These are phyloP conservation scores for Hemithea aestivaria DNA, from an alignment of 2,888 invertebrate genomes.

Conservation along the genomic window DNA sequence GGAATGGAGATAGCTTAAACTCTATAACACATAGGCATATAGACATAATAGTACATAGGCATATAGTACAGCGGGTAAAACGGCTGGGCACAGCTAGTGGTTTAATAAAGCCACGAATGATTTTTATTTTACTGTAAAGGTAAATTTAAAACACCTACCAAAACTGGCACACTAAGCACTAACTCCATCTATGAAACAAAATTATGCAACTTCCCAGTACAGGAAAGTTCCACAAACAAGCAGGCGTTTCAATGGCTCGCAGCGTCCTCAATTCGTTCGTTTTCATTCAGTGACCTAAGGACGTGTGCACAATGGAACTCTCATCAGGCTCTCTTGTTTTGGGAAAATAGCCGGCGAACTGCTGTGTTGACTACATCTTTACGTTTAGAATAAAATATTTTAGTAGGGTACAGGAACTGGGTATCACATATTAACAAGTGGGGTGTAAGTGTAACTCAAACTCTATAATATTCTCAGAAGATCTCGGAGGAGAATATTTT, in stretches of 20 bases:
- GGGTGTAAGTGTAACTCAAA: too few species aligned
- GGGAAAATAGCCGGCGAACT: slow-evolving; percentile 45
- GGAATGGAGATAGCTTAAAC: too few species aligned
- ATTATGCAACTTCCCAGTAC: slow-evolving; percentile 4
- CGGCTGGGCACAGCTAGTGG: too few species aligned
- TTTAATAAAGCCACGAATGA: too few species aligned
- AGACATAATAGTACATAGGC: too few species aligned
- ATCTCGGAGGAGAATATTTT: too few species aligned
- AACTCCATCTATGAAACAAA: slow-evolving; percentile 1
- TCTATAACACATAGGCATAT: too few species aligned
- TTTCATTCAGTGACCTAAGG: slow-evolving; percentile 53
- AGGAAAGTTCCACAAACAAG: slow-evolving; percentile 6
- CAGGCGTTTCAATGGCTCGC: slow-evolving; percentile 19
- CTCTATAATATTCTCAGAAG: too few species aligned
- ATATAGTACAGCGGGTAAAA: too few species aligned
- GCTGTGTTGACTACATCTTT: slow-evolving; percentile 40
- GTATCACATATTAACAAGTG: too few species aligned
- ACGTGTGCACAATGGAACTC: slow-evolving; percentile 52
- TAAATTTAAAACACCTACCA: background rate
- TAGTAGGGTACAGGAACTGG: slow-evolving; percentile 1
- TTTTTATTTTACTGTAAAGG: too few species aligned
- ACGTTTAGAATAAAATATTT: slow-evolving; percentile 3
- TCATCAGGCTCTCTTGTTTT: slow-evolving; percentile 73
- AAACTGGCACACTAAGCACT: background rate
- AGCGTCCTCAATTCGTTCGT: slow-evolving; percentile 24